Evolutionary conservation across 2,888 invertebrate species (phyloP).

Genomic region (Sepiola atlantica): DNA sequence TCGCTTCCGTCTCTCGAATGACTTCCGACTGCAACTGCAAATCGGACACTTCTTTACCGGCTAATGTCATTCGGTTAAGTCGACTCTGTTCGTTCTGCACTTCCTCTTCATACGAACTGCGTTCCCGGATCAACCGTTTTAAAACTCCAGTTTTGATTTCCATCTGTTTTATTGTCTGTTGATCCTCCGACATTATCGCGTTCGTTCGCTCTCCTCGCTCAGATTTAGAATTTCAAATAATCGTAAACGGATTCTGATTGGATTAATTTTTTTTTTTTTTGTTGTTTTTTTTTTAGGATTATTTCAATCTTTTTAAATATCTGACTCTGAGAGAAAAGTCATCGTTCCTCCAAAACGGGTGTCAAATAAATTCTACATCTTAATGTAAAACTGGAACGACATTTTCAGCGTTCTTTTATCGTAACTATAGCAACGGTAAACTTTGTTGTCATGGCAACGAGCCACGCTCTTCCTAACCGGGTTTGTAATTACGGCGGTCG

Average conservation of each 20-base stretch:
- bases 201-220: no score
- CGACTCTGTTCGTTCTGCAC: not conserved
- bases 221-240: not conserved
- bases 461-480: not conserved
- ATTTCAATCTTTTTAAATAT: not conserved
- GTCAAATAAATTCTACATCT: not conserved
- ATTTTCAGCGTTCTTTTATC: not conserved
- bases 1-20: not conserved
- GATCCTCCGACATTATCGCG: not conserved
- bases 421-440: not conserved
- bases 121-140: not conserved
- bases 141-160: not conserved
- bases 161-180: not conserved
- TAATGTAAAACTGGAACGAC: not conserved
- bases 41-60: not conserved
- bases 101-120: not conserved
- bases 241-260: not conserved
- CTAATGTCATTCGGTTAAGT: not conserved
- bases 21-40: not conserved
- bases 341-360: not conserved
- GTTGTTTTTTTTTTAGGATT: not conserved
- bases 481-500: no score
- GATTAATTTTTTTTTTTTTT: not conserved
- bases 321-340: not conserved
- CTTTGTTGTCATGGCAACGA: not conserved